A percentile compares a stretch with the other conserved stretches of the same genome.
Evolutionary conservation across 1,140 invertebrate species (phyloP).

Genomic region (Cherax quadricarinatus): DNA sequence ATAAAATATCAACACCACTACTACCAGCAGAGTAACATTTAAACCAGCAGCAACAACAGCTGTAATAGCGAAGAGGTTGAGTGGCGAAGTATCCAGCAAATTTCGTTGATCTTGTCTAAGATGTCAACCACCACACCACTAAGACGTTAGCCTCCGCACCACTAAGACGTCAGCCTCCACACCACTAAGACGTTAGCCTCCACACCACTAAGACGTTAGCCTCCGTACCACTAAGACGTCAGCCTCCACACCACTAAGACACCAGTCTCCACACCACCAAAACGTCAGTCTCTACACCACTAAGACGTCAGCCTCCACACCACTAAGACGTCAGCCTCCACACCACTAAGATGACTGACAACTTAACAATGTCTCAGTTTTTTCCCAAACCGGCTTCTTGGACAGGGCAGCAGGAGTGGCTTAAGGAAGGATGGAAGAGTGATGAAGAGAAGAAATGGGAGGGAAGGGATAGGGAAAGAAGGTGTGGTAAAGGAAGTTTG

Average conservation of each 20-base stretch:
- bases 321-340: conserved; percentile 14
- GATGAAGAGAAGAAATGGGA: neutral
- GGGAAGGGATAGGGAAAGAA: neutral
- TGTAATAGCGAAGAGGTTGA: no score
- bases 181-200: neutral
- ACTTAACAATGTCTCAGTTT: conserved; percentile 22
- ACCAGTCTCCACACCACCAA: neutral
- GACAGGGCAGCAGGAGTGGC: neutral
- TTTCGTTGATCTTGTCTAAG: conserved; percentile 27
- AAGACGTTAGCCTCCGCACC: conserved; percentile 16
- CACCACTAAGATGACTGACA: conserved; percentile 44
- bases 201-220: neutral
- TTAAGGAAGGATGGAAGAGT: neutral
- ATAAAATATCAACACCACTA: neutral
- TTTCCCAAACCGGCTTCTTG: conserved; percentile 14
- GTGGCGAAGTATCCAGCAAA: conserved; percentile 8
- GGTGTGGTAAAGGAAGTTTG: neutral
- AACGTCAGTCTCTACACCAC: conserved; percentile 21
- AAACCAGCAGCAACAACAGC: neutral
- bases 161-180: conserved; percentile 20
- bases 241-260: conserved; percentile 18
- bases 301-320: conserved; percentile 13
- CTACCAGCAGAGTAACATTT: neutral
- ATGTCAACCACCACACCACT: conserved; percentile 30
- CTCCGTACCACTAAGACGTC: conserved; percentile 15